phyloP scores from a whole-genome alignment of 2,113 vertebrate genomes.

The Tachysurus fulvidraco region DNA sequence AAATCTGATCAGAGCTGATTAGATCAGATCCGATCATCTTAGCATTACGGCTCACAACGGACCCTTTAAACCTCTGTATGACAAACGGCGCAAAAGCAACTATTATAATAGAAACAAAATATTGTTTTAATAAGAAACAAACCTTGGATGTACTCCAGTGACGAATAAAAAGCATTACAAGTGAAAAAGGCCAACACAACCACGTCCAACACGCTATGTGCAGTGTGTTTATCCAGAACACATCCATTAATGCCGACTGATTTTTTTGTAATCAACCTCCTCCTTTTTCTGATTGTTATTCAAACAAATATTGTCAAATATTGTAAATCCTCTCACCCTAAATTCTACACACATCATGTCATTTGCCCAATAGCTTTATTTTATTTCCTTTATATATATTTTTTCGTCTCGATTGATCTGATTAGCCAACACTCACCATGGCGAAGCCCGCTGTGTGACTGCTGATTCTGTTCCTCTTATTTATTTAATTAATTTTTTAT shows the following conservation, averaged over 20 bases:
- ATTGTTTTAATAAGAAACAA: neutral
- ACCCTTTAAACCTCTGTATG: slow-evolving; percentile 25
- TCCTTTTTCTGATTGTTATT: neutral
- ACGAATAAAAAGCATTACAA: neutral
- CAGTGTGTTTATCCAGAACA: neutral
- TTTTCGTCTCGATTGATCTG: slow-evolving; percentile 29
- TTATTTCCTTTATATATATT: slow-evolving; percentile 24
- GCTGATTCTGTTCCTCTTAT: neutral
- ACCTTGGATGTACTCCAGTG: neutral
- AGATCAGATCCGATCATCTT: neutral
- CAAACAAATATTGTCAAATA: neutral
- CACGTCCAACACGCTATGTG: neutral
- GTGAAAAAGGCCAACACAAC: too few relatives aligned
- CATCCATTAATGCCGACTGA: neutral
- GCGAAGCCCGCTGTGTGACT: slow-evolving; percentile 61
- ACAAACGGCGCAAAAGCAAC: neutral
- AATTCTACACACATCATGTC: too few relatives aligned
- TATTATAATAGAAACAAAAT: neutral
- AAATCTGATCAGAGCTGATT: neutral
- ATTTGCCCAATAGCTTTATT: too few relatives aligned
- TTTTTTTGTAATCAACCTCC: neutral
- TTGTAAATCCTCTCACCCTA: neutral
- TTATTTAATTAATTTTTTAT: neutral
- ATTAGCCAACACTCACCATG: slow-evolving; percentile 59
- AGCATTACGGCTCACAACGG: neutral